phyloP scores from a whole-genome alignment of 2,797 vertebrate genomes.

The Falco biarmicus region DNA sequence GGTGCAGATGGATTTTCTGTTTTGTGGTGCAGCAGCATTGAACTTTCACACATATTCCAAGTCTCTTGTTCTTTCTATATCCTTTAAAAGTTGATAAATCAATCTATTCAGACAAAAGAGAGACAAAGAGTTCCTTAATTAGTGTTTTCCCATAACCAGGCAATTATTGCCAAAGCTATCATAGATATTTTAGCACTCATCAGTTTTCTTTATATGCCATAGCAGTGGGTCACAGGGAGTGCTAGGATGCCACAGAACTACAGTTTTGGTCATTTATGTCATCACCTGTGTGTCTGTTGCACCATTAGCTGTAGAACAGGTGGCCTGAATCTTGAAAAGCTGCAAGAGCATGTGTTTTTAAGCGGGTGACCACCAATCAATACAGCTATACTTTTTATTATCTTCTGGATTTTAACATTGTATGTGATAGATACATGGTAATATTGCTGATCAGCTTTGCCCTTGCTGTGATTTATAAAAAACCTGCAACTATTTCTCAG shows the following conservation, averaged over 20 bases:
- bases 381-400: not conserved
- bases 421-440: accelerated
- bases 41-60: not conserved
- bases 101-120: not conserved
- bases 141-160: not conserved
- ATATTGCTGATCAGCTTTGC: not conserved
- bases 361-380: not conserved
- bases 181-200: not conserved
- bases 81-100: conserved; percentile 9
- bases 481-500: not conserved
- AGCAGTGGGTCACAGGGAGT: not conserved
- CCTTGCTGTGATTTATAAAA: not conserved
- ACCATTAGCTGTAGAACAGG: not conserved
- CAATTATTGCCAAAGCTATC: conserved; percentile 7
- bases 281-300: not conserved
- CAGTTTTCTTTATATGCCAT: conserved; percentile 38
- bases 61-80: not conserved
- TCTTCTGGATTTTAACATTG: not conserved
- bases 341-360: not conserved
- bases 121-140: not conserved
- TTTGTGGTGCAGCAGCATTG: not conserved
- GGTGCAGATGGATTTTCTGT: not conserved
- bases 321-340: not conserved
- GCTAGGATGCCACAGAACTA: not conserved
- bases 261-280: not conserved